phyloP scores from a whole-genome alignment of 2,113 vertebrate genomes.

The Herpailurus yagouaroundi region DNA sequence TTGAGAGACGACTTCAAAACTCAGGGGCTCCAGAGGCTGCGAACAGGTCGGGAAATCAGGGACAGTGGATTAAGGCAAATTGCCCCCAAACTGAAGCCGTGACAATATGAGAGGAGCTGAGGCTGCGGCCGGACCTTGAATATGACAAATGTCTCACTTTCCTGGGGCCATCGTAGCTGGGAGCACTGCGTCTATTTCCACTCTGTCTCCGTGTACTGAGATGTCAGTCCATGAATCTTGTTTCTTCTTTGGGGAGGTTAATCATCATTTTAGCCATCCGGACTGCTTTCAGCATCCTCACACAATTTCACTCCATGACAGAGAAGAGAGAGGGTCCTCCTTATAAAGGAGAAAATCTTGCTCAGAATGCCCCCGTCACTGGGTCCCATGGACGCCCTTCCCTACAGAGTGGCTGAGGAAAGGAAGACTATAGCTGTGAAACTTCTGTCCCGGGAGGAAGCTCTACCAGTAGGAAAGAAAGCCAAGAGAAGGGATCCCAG shows the following conservation, averaged over 20 bases:
- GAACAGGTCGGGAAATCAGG: too few relatives aligned
- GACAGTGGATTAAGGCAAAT: neutral
- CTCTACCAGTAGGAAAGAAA: neutral
- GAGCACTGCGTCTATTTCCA: neutral
- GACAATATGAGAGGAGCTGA: too few relatives aligned
- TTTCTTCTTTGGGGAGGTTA: neutral
- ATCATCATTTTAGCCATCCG: neutral
- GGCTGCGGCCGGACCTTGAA: rapidly evolving
- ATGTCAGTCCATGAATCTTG: neutral
- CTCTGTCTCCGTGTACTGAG: too few relatives aligned
- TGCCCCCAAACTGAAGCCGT: neutral
- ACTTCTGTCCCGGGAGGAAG: too few relatives aligned
- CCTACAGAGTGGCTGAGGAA: neutral
- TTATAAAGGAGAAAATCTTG: neutral
- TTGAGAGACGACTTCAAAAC: neutral
- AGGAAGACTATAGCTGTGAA: too few relatives aligned
- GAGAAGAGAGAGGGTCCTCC: too few relatives aligned
- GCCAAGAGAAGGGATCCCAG: neutral
- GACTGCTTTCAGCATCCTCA: rapidly evolving
- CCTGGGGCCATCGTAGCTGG: rapidly evolving
- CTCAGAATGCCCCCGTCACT: rapidly evolving
- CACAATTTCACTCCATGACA: neutral
- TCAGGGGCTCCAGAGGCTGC: neutral
- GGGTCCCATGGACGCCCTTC: neutral
- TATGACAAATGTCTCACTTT: neutral